Evolutionary conservation across 2,888 invertebrate species (phyloP), one percentile per base, ranked within the genome.

Genomic region (Dicranocentrus wangi): DNA sequence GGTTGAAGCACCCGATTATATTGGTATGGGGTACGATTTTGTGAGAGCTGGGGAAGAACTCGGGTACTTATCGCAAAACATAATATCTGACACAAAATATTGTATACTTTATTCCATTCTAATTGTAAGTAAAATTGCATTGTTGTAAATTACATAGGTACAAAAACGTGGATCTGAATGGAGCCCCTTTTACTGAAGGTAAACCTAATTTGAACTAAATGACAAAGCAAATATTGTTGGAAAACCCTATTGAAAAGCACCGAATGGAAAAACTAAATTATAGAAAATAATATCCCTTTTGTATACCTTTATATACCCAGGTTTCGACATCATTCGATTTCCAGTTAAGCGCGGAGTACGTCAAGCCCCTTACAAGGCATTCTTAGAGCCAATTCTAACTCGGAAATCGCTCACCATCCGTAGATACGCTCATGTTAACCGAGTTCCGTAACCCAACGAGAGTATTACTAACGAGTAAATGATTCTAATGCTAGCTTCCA

Each of bases 281-380:
- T n/a, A n/a, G n/a, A n/a, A n/a, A n/a, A n/a, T n/a, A n/a, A n/a
- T n/a, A n/a, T n/a, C n/a, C n/a, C n/a, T n/a, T n/a, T n/a, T n/a
- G n/a, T n/a, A n/a, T n/a, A 39, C 13, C 13, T 39, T 5, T 39
- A n/a, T n/a, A n/a, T n/a, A n/a, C n/a, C n/a, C n/a, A 53, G 53
- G 85, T 10, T 85, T 85, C 51, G 82, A 83, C 42, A 65, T 60
- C 10, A 25, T 82, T 2, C 70, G 73, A 10, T 81, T 65, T 17
- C 70, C 83, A 3, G 69, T 84, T 0, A 83, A 83, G 72, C 60
- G 79, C 1, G 85, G 85, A 2, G 43, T 78, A 0, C 71, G 85
- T 10, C 81, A 83, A 51, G 81, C 83, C n/a, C 76, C 83, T 27
- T 85, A 82, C 61, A 75, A 68, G 58, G 85, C 85, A 0, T 85